These are phyloP conservation scores for Enoplosus armatus DNA, from an alignment of 2,797 vertebrate genomes.

Conservation along the genomic window DNA sequence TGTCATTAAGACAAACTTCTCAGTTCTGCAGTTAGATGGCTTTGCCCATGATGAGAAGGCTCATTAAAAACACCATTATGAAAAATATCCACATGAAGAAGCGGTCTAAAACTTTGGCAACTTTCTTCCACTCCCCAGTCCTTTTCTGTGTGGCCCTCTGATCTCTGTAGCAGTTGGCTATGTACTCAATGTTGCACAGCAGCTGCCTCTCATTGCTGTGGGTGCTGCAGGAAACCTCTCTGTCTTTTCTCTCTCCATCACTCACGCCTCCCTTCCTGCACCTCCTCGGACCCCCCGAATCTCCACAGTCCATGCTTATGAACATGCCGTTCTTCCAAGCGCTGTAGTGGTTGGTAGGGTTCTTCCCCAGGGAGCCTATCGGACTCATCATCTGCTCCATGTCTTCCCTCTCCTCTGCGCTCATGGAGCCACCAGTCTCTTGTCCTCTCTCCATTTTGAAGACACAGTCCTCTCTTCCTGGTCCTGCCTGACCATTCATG, in stretches of 20 bases:
- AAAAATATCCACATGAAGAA: slow-evolving; percentile 97
- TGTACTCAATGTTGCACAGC: slow-evolving; percentile 87
- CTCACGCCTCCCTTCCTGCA: slow-evolving; percentile 67
- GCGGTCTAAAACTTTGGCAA: slow-evolving; percentile 93
- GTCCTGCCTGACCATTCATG: slow-evolving; percentile 73
- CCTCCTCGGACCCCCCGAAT: slow-evolving; percentile 34
- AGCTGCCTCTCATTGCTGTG: slow-evolving; percentile 82
- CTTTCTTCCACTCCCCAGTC: slow-evolving; percentile 92
- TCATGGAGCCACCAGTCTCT: slow-evolving; percentile 37
- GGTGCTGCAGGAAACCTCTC: slow-evolving; percentile 29
- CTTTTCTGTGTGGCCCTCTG: slow-evolving; percentile 88
- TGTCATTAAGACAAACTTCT: background rate
- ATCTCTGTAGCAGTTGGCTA: slow-evolving; percentile 88
- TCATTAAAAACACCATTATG: slow-evolving; percentile 94
- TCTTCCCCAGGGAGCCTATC: slow-evolving; percentile 63
- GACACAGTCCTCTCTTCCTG: slow-evolving; percentile 59
- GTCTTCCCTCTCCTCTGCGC: slow-evolving; percentile 71
- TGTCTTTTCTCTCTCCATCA: slow-evolving; percentile 58
- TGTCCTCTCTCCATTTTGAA: slow-evolving; percentile 64
- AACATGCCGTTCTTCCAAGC: slow-evolving; percentile 63
- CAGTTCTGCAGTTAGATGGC: slow-evolving; percentile 80
- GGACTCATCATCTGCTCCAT: slow-evolving; percentile 75
- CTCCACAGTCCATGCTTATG: slow-evolving; percentile 57
- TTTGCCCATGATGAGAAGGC: slow-evolving; percentile 89
- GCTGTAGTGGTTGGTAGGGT: slow-evolving; percentile 63